phyloP scores from a whole-genome alignment of 2,888 invertebrate genomes.

The Pheosia gnoma region DNA sequence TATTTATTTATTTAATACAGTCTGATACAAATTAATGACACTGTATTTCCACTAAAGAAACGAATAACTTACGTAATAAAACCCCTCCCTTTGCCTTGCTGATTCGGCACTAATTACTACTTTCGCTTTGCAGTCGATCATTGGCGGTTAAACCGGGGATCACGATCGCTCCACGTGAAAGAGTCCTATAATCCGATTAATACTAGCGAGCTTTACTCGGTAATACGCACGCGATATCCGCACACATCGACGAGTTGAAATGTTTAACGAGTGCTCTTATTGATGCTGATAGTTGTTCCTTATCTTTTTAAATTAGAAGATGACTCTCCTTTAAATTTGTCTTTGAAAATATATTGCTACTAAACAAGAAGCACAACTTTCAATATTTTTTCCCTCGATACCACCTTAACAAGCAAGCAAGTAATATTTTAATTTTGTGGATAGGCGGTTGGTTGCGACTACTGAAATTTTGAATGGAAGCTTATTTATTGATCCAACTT shows the following conservation, averaged over 20 bases:
- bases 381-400: too few relatives aligned
- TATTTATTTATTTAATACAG: too few relatives aligned
- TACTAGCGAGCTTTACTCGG: slow-evolving; percentile 25
- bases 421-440: too few relatives aligned
- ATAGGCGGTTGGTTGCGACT: too few relatives aligned
- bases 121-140: slow-evolving; percentile 50
- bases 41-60: background rate
- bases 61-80: slow-evolving; percentile 30
- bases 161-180: slow-evolving; percentile 40
- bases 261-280: background rate
- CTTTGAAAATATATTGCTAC: too few relatives aligned
- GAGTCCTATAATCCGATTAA: slow-evolving; percentile 45
- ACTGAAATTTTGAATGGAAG: too few relatives aligned
- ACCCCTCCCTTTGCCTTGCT: slow-evolving; percentile 32
- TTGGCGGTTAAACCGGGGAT: slow-evolving; percentile 40
- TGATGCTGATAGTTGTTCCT: background rate
- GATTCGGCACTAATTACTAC: slow-evolving; percentile 54
- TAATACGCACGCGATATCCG: slow-evolving; percentile 17
- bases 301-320: too few relatives aligned
- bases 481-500: too few relatives aligned
- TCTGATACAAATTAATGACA: too few relatives aligned
- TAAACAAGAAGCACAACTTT: too few relatives aligned
- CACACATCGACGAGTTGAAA: background rate
- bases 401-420: too few relatives aligned
- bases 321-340: too few relatives aligned